A percentile compares a stretch with the other conserved stretches of the same genome.
These are phyloP conservation scores for Eupithecia insigniata DNA, from an alignment of 2,888 invertebrate species.

Conservation along the genomic window DNA sequence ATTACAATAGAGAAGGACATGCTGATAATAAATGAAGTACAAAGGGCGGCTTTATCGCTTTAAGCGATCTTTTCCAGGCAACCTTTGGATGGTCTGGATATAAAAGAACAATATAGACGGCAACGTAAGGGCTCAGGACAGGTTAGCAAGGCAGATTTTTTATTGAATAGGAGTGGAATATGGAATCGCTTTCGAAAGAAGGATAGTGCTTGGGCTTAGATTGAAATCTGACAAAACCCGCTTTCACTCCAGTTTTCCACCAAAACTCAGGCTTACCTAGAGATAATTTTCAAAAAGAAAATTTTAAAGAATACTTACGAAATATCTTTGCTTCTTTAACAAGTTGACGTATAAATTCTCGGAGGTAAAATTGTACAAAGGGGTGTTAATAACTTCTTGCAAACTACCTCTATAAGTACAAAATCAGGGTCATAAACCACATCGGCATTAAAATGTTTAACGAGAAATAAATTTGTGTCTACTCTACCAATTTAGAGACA, in stretches of 20 bases:
- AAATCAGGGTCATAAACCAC: background rate
- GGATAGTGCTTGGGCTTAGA: background rate
- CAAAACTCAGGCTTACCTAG: background rate
- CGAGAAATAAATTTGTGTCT: background rate
- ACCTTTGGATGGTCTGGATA: no score
- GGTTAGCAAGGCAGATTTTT: no score
- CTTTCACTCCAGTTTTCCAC: background rate
- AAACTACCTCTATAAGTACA: background rate
- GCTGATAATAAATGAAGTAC: no score
- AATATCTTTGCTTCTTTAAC: background rate
- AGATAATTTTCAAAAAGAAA: background rate
- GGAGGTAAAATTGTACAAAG: conserved; percentile 23
- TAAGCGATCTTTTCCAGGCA: no score
- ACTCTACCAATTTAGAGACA: background rate
- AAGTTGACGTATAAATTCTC: conserved; percentile 9
- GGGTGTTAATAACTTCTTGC: background rate
- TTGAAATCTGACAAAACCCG: background rate
- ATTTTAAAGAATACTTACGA: background rate
- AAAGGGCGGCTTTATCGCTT: no score
- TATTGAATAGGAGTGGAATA: no score
- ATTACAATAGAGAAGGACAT: no score
- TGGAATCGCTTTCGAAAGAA: background rate
- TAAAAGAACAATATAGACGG: no score
- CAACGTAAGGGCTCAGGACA: no score
- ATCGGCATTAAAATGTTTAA: background rate